A percentile compares a stretch with the other conserved stretches of the same genome.
These are phyloP conservation scores for Apeira syringaria DNA, from an alignment of 2,888 invertebrate genomes.

Conservation along the genomic window DNA sequence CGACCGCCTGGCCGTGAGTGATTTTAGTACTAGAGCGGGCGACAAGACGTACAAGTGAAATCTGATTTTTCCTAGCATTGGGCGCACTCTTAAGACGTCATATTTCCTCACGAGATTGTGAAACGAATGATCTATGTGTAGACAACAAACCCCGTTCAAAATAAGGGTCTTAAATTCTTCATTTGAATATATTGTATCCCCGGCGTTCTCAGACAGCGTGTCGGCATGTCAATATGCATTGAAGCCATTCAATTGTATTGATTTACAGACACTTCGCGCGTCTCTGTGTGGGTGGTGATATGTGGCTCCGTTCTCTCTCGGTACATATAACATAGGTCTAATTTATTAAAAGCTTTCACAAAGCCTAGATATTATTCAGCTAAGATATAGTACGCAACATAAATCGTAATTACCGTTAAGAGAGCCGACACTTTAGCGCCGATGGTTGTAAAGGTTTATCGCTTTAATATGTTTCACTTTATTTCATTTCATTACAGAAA, in stretches of 20 bases:
- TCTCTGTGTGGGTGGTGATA: slow-evolving; percentile 62
- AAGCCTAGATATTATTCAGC: slow-evolving; percentile 18
- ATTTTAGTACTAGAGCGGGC: no score
- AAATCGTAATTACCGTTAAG: slow-evolving; percentile 17
- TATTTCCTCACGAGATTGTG: no score
- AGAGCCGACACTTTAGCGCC: slow-evolving; percentile 5
- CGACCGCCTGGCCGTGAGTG: no score
- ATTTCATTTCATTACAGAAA: no score
- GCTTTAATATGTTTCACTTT: no score
- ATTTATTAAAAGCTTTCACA: slow-evolving; percentile 44
- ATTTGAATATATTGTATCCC: slow-evolving; percentile 4
- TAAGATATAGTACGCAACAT: slow-evolving; percentile 5
- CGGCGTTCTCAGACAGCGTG: slow-evolving; percentile 9
- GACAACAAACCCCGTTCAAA: neutral
- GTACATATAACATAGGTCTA: slow-evolving; percentile 30
- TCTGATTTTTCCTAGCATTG: no score
- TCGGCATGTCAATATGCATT: slow-evolving; percentile 50
- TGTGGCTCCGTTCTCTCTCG: slow-evolving; percentile 48
- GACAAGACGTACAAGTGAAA: no score
- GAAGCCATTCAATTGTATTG: slow-evolving; percentile 61
- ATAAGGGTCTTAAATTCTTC: neutral
- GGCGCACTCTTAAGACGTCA: no score
- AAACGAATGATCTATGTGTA: no score
- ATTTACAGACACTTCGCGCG: slow-evolving; percentile 45
- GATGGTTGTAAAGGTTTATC: neutral